These are phyloP conservation scores for Papilio xuthus DNA, from an alignment of 1,140 invertebrate genomes.

Conservation along the genomic window DNA sequence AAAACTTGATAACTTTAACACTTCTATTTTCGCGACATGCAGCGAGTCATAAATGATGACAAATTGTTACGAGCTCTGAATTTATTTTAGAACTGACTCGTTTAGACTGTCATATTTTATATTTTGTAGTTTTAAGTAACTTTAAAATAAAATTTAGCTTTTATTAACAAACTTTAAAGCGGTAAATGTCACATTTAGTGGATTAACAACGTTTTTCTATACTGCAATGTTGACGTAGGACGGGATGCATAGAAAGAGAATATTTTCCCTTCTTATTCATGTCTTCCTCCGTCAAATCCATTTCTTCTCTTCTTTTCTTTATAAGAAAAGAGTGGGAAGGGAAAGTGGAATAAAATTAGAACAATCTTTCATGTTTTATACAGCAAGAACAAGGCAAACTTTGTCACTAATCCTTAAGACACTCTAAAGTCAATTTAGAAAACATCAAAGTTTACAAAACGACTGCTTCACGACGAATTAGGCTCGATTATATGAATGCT, in stretches of 20 bases:
- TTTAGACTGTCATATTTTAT: background rate
- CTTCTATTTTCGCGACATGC: background rate
- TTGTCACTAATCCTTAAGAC: background rate
- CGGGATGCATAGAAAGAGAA: no score
- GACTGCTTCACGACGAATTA: background rate
- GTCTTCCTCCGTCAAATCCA: no score
- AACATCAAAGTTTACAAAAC: slow-evolving; percentile 1
- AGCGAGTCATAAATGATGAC: background rate
- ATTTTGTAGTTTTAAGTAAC: background rate
- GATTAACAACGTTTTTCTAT: no score
- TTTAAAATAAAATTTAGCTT: background rate
- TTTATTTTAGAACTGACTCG: background rate
- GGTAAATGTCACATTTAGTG: no score
- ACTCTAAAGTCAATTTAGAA: background rate
- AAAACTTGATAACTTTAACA: background rate
- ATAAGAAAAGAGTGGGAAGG: no score
- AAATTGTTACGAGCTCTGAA: slow-evolving; percentile 6
- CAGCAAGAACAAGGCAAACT: background rate
- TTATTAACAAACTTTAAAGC: background rate
- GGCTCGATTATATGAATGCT: slow-evolving; percentile 27
- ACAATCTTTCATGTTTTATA: background rate
- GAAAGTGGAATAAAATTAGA: no score
- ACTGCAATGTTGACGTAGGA: no score
- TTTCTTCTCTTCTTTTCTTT: no score
- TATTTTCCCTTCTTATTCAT: no score